These are phyloP conservation scores for Galleria mellonella DNA, from an alignment of 1,140 invertebrate genomes.

Conservation along the genomic window DNA sequence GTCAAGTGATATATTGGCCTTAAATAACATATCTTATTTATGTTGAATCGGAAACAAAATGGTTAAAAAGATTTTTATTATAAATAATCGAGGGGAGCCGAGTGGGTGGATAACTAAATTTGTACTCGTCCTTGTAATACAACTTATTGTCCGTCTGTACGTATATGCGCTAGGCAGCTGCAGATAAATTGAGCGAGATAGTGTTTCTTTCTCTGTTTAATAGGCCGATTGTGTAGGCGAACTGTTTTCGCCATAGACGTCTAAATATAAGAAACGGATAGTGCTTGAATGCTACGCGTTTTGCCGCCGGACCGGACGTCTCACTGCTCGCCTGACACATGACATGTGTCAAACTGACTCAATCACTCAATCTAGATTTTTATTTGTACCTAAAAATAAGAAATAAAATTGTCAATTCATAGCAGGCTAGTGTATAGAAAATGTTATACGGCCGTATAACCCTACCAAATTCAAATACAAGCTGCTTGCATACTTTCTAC, in stretches of 20 bases:
- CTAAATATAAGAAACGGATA: too few relatives aligned
- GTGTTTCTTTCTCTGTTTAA: constrained; percentile 37
- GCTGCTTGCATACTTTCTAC: too few relatives aligned
- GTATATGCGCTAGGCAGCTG: constrained; percentile 25
- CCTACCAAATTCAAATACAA: too few relatives aligned
- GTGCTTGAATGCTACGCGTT: too few relatives aligned
- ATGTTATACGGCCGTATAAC: too few relatives aligned
- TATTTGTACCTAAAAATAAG: too few relatives aligned
- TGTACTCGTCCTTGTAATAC: constrained; percentile 57
- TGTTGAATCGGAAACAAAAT: constrained; percentile 70
- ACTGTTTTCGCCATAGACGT: not conserved
- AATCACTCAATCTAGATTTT: too few relatives aligned
- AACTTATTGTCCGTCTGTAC: constrained; percentile 39
- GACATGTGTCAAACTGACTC: too few relatives aligned
- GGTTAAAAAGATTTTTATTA: constrained; percentile 63
- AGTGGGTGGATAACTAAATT: constrained; percentile 69
- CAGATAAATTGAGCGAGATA: constrained; percentile 57
- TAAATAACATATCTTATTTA: constrained; percentile 75
- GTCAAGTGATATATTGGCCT: constrained; percentile 71
- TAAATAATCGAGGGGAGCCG: constrained; percentile 53
- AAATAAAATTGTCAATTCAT: too few relatives aligned
- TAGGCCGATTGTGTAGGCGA: constrained; percentile 23
- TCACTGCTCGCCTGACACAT: too few relatives aligned
- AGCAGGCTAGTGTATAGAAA: too few relatives aligned
- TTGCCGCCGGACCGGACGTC: too few relatives aligned